These are phyloP conservation scores for Nymphicus hollandicus DNA, from an alignment of 2,113 vertebrate species.

Conservation along the genomic window DNA sequence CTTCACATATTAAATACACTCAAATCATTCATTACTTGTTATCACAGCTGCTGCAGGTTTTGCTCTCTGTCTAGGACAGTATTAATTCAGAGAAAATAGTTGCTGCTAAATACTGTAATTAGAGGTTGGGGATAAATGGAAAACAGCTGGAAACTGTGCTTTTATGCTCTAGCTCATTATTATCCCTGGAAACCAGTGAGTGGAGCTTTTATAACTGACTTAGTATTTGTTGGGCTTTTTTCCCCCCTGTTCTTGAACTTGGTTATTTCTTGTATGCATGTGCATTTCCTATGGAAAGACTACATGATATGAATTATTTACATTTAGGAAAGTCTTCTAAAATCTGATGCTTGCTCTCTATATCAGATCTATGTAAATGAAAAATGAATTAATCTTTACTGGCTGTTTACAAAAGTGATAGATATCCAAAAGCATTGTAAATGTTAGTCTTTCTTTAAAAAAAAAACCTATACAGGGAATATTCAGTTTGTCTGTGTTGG, in stretches of 20 bases:
- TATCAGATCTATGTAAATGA: not conserved
- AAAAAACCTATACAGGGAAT: not conserved
- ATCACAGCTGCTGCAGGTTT: conserved; percentile 43
- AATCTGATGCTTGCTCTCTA: not conserved
- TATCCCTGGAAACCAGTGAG: not conserved
- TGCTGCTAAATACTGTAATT: conserved; percentile 56
- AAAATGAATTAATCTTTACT: not conserved
- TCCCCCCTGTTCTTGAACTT: not conserved
- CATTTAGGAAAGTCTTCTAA: not conserved
- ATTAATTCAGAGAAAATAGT: conserved; percentile 57
- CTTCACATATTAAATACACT: conserved; percentile 18
- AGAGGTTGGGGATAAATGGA: conserved; percentile 28
- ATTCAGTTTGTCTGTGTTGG: not conserved
- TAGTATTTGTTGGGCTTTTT: not conserved
- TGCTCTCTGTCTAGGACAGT: conserved; percentile 8
- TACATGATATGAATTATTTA: not conserved
- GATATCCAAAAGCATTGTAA: not conserved
- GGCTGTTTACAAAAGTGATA: not conserved
- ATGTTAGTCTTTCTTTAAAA: not conserved
- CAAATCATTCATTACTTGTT: conserved; percentile 55
- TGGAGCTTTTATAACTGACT: not conserved
- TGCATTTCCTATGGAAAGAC: not conserved
- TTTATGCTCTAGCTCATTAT: conserved; percentile 5
- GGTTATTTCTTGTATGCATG: not conserved
- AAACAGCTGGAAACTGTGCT: conserved; percentile 33